Conservation (phyloP, 2,797 vertebrate species). For the Megalops cyprinoides region DNA sequence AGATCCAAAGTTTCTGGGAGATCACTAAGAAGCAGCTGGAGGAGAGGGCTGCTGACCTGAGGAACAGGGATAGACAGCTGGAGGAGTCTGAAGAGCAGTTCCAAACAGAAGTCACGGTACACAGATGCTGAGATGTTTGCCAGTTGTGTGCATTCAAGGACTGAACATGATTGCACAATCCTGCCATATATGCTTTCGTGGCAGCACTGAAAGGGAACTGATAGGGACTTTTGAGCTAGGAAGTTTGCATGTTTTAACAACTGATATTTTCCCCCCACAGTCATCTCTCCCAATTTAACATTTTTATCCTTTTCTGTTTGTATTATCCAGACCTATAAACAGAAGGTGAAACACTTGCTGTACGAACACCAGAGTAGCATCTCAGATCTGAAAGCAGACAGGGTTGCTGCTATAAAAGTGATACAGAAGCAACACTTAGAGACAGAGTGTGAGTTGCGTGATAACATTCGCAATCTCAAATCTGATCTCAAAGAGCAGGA, state of each 20-base stretch:
- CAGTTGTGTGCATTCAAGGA: background rate
- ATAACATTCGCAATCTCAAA: slow-evolving; percentile 66
- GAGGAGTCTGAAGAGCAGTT: slow-evolving; percentile 85
- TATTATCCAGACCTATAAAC: slow-evolving; percentile 86
- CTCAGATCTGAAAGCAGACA: slow-evolving; percentile 77
- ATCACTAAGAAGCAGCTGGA: slow-evolving; percentile 78
- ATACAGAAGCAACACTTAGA: slow-evolving; percentile 76
- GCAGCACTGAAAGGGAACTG: background rate
- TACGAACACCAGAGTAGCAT: slow-evolving; percentile 90
- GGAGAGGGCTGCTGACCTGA: slow-evolving; percentile 78
- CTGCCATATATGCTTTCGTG: background rate
- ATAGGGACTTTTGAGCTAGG: background rate
- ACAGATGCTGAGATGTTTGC: slow-evolving; percentile 2
- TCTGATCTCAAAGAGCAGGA: slow-evolving; percentile 78
- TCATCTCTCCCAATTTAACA: background rate
- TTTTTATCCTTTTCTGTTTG: background rate
- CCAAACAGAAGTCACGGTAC: slow-evolving; percentile 90
- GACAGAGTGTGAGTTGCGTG: slow-evolving; percentile 71
- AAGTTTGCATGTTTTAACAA: too few species aligned
- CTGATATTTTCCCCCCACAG: background rate
- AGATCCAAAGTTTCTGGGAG: slow-evolving; percentile 81
- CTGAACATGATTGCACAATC: background rate
- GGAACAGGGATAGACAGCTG: slow-evolving; percentile 80
- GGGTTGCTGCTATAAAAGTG: slow-evolving; percentile 63
- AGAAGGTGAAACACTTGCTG: slow-evolving; percentile 93